These are phyloP conservation scores for Synergus gifuensis DNA, from an alignment of 2,888 invertebrate species.

Conservation along the genomic window DNA sequence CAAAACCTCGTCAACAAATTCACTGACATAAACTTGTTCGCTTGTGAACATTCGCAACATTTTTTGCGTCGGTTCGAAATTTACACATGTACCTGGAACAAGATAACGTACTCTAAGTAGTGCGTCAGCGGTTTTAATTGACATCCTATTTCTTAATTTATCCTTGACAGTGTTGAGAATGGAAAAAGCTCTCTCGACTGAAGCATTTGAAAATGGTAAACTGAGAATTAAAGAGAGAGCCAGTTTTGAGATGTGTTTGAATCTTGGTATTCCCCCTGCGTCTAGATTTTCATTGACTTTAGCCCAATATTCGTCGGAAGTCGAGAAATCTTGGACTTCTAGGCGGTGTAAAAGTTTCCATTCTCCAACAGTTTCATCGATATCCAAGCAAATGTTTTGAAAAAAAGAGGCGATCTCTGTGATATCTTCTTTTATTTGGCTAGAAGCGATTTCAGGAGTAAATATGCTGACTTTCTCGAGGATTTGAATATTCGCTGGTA, in stretches of 20 bases:
- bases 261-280: conserved; percentile 47
- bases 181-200: conserved; percentile 53
- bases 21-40: conserved; percentile 22
- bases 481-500: conserved; percentile 40
- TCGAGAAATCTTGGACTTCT: conserved; percentile 21
- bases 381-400: conserved; percentile 43
- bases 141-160: conserved; percentile 52
- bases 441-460: conserved; percentile 23
- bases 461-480: conserved; percentile 39
- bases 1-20: conserved; percentile 28
- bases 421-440: conserved; percentile 41
- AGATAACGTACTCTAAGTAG: conserved; percentile 45
- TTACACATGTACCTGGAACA: conserved; percentile 32
- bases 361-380: conserved; percentile 47
- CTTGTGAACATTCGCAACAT: conserved; percentile 43
- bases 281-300: conserved; percentile 47
- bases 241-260: conserved; percentile 46
- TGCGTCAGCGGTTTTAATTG: conserved; percentile 46
- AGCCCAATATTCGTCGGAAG: conserved; percentile 46
- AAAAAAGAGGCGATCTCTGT: conserved; percentile 41
- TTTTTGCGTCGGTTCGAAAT: conserved; percentile 45
- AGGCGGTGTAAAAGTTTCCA: conserved; percentile 46
- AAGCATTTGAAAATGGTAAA: conserved; percentile 52
- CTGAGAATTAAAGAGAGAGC: conserved; percentile 47
- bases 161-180: conserved; percentile 53